Evolutionary conservation across 2,888 invertebrate genomes (phyloP).

Genomic region (Mechanitis messenoides): DNA sequence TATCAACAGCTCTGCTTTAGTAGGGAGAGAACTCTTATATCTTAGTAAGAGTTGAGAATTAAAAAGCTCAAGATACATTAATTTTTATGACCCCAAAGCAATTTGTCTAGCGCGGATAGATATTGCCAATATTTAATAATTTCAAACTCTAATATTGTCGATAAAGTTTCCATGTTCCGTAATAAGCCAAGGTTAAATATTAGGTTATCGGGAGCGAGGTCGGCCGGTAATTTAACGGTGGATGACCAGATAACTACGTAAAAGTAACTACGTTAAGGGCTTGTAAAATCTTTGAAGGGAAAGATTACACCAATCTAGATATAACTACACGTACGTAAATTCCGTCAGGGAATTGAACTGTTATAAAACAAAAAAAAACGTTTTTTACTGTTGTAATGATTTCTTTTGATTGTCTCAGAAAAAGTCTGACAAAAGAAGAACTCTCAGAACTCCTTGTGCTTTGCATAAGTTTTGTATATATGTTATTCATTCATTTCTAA

Average conservation of each 20-base stretch:
- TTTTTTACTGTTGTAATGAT: no score
- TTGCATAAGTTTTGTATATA: no score
- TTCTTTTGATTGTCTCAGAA: no score
- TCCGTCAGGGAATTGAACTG: no score
- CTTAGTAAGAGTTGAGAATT: no score
- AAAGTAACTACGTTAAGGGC: slow-evolving; percentile 31
- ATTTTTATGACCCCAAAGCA: neutral
- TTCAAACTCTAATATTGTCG: neutral
- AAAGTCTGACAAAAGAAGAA: no score
- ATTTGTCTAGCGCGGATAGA: neutral
- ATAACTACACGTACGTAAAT: slow-evolving; percentile 14
- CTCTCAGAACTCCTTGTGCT: no score
- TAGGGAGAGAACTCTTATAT: no score
- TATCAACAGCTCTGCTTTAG: no score
- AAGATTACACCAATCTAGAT: slow-evolving; percentile 19
- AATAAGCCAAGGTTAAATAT: slow-evolving; percentile 28
- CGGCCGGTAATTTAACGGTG: slow-evolving; percentile 32
- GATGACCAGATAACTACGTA: slow-evolving; percentile 30
- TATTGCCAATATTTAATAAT: slow-evolving; percentile 3
- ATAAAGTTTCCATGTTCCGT: slow-evolving; percentile 6
- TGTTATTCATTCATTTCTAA: no score
- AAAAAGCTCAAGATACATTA: no score
- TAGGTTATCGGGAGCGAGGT: slow-evolving; percentile 31
- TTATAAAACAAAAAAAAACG: no score
- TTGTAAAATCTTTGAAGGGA: slow-evolving; percentile 14